These are phyloP conservation scores for Hyalella azteca DNA, from an alignment of 2,888 invertebrate species.

Conservation along the genomic window DNA sequence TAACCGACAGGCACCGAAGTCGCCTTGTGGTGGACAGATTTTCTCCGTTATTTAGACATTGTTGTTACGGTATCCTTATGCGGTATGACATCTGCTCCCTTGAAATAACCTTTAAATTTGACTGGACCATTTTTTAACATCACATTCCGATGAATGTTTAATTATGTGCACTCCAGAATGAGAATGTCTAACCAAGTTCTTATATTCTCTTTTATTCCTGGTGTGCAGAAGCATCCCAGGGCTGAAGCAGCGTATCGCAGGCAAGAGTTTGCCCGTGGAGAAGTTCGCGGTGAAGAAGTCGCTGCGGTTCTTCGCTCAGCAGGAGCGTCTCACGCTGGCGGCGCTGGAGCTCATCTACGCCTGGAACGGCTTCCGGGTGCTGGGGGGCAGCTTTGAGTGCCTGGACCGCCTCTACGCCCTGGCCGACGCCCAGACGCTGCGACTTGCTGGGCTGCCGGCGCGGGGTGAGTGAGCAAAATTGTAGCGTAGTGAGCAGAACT, in stretches of 20 bases:
- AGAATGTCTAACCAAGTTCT: no score
- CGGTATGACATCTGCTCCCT: no score
- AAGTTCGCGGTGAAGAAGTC: slow-evolving; percentile 91
- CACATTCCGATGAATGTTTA: no score
- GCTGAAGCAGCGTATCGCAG: slow-evolving; percentile 88
- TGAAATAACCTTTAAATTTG: no score
- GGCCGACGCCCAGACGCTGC: slow-evolving; percentile 67
- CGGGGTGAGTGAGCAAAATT: slow-evolving; percentile 51
- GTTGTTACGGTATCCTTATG: no score
- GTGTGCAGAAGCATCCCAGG: slow-evolving; percentile 77
- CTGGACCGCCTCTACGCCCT: slow-evolving; percentile 69
- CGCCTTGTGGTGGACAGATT: no score
- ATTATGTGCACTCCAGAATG: no score
- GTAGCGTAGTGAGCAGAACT: no score
- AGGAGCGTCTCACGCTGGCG: slow-evolving; percentile 77
- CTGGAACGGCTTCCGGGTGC: slow-evolving; percentile 88
- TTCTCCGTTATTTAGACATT: no score
- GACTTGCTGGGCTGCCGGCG: slow-evolving; percentile 61
- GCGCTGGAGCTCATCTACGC: slow-evolving; percentile 86
- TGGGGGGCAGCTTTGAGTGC: slow-evolving; percentile 73
- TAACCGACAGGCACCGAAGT: no score
- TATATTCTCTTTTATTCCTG: no score
- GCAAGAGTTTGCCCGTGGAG: slow-evolving; percentile 95
- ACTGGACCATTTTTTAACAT: no score
- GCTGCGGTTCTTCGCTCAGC: slow-evolving; percentile 77